phyloP scores from a whole-genome alignment of 2,113 vertebrate genomes.

The Brachypteracias leptosomus region DNA sequence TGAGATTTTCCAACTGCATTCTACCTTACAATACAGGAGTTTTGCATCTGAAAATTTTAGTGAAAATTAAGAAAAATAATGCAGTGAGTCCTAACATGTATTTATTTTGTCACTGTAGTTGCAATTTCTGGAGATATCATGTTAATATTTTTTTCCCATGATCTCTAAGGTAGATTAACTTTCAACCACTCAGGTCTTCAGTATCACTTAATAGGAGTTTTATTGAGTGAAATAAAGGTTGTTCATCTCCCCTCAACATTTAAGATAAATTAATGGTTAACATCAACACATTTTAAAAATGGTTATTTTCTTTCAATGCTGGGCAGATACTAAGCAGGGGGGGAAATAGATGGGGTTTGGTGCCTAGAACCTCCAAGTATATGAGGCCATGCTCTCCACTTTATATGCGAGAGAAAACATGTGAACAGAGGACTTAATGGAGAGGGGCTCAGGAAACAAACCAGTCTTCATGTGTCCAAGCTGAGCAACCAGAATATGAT shows the following conservation, averaged over 20 bases:
- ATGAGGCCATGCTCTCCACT: background rate
- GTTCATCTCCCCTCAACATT: background rate
- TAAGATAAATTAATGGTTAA: background rate
- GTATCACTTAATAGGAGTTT: background rate
- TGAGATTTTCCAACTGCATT: background rate
- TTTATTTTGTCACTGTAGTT: background rate
- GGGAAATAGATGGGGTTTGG: background rate
- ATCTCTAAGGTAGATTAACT: background rate
- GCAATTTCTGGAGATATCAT: background rate
- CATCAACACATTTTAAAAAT: background rate
- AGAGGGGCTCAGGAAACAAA: background rate
- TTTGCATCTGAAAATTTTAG: background rate
- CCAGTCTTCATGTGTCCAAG: background rate
- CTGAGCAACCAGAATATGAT: background rate
- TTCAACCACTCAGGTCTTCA: background rate
- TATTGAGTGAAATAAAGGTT: background rate
- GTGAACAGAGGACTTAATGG: background rate
- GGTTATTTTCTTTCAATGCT: background rate
- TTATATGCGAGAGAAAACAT: accelerated
- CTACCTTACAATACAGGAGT: background rate
- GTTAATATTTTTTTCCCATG: background rate
- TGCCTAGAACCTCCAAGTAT: background rate
- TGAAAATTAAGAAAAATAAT: background rate
- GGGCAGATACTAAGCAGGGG: background rate
- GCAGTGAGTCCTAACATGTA: background rate